Evolutionary conservation across 2,113 vertebrate species (phyloP).

Genomic region (Phalacrocorax aristotelis): DNA sequence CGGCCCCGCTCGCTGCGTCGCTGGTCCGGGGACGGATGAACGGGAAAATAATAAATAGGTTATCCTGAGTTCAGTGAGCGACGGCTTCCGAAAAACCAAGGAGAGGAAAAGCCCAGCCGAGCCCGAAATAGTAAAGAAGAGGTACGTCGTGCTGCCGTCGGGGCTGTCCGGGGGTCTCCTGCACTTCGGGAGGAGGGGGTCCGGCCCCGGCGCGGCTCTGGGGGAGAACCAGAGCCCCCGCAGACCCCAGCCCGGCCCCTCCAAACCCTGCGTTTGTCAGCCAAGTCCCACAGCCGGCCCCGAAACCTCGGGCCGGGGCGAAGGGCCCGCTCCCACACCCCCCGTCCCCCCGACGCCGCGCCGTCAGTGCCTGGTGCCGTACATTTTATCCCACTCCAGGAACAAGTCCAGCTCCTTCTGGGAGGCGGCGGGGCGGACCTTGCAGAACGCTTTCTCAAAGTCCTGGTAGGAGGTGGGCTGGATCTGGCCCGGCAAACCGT

Average conservation of each 20-base stretch:
- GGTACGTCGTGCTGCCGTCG: fast-evolving
- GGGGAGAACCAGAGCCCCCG: not conserved
- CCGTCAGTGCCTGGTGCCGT: constrained; percentile 77
- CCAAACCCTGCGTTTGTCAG: not conserved
- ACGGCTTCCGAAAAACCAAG: not conserved
- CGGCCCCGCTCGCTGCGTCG: not conserved
- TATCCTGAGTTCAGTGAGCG: constrained; percentile 63
- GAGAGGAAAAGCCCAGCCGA: not conserved
- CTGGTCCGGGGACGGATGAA: not conserved
- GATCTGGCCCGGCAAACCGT: constrained; percentile 73
- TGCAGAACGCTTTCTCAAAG: constrained; percentile 90
- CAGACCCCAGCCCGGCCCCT: not conserved
- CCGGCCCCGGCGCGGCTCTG: fast-evolving
- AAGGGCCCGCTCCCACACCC: not conserved
- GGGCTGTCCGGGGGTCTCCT: not conserved
- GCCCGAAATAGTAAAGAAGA: fast-evolving
- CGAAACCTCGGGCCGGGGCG: not conserved
- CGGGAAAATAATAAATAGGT: constrained; percentile 66
- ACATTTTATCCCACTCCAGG: constrained; percentile 94
- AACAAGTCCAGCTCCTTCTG: constrained; percentile 91
- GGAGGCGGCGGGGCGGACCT: constrained; percentile 85
- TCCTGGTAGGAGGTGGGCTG: constrained; percentile 86
- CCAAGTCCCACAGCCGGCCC: not conserved
- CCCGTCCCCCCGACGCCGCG: not conserved
- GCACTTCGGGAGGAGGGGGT: fast-evolving